phyloP scores from a whole-genome alignment of 2,113 vertebrate species.

The Leptodactylus fuscus region DNA sequence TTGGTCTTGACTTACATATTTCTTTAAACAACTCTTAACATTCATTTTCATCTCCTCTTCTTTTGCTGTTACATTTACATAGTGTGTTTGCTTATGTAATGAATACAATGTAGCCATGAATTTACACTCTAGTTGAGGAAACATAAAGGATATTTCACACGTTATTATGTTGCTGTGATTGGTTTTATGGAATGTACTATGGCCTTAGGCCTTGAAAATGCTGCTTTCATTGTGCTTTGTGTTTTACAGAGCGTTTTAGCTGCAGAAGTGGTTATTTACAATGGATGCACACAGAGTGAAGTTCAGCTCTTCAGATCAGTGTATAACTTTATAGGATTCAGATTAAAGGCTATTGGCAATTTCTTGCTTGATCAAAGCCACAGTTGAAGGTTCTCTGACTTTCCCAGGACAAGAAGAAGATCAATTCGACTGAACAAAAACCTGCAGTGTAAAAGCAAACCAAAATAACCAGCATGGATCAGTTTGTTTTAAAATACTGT shows the following conservation, averaged over 20 bases:
- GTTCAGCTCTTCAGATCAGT: slow-evolving; percentile 42
- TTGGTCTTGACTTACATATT: background rate
- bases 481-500: too few relatives aligned
- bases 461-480: background rate
- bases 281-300: slow-evolving; percentile 36
- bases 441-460: background rate
- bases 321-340: slow-evolving; percentile 39
- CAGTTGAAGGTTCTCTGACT: background rate
- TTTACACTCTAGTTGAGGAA: background rate
- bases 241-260: slow-evolving; percentile 34
- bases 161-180: slow-evolving; percentile 41
- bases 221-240: slow-evolving; percentile 31
- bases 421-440: background rate
- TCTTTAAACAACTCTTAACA: slow-evolving; percentile 9
- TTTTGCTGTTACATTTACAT: background rate
- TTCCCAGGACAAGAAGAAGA: slow-evolving; percentile 9
- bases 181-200: slow-evolving; percentile 28
- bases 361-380: slow-evolving; percentile 49
- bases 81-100: background rate
- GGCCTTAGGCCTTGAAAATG: slow-evolving; percentile 44
- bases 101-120: background rate
- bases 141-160: slow-evolving; percentile 46
- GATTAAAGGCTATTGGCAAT: slow-evolving; percentile 52
- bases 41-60: background rate
- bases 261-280: slow-evolving; percentile 41